phyloP scores from a whole-genome alignment of 2,113 vertebrate genomes.

The Amblyornis subalaris region DNA sequence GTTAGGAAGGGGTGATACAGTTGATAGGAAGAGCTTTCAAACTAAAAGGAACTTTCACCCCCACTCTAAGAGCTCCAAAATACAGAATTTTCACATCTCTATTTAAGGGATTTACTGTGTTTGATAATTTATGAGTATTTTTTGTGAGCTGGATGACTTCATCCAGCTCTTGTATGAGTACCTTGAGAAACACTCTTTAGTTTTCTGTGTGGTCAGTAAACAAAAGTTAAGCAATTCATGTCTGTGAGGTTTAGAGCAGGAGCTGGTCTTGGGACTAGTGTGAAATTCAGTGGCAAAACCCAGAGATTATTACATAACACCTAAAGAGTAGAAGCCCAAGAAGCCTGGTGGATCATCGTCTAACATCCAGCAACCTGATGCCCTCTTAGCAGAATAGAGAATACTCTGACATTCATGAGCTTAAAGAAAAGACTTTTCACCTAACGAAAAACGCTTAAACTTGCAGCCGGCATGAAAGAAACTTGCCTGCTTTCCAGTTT shows the following conservation, averaged over 20 bases:
- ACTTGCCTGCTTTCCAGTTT: constrained; percentile 49
- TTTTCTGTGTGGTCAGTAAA: constrained; percentile 27
- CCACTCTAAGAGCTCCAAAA: not conserved
- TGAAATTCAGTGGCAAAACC: not conserved
- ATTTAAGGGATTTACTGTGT: not conserved
- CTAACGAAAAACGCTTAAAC: constrained; percentile 55
- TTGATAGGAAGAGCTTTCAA: not conserved
- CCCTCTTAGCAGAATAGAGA: constrained; percentile 43
- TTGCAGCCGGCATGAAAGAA: constrained; percentile 40
- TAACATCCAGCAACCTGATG: constrained; percentile 50
- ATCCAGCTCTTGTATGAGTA: not conserved
- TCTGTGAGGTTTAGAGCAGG: not conserved
- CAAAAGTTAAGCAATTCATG: not conserved
- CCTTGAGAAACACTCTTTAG: not conserved
- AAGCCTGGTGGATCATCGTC: constrained; percentile 33
- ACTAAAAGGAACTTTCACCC: not conserved
- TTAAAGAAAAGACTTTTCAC: constrained; percentile 47
- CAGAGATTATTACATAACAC: not conserved
- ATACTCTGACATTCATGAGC: constrained; percentile 18
- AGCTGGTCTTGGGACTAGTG: not conserved
- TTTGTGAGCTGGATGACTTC: not conserved
- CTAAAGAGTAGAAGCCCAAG: not conserved
- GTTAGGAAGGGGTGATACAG: not conserved
- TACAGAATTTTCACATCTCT: not conserved
- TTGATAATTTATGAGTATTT: not conserved